Percentiles rank a stretch among this genome's conserved stretches.
phyloP scores from a whole-genome alignment of 2,113 vertebrate genomes.

The Bucco capensis region DNA sequence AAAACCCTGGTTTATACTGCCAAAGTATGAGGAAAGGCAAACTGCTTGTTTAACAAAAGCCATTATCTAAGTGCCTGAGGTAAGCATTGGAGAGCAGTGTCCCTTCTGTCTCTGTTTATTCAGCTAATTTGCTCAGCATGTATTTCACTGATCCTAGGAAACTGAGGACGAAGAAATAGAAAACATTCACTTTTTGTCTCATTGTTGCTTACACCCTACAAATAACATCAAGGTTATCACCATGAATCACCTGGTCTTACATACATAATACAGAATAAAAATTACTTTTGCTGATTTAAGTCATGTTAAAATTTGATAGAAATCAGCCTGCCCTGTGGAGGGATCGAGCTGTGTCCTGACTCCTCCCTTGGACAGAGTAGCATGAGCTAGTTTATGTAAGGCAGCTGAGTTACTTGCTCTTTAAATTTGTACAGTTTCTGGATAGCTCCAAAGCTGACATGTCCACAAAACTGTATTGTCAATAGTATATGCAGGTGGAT shows the following conservation, averaged over 20 bases:
- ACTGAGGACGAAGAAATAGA: neutral
- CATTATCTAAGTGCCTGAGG: neutral
- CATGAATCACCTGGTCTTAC: neutral
- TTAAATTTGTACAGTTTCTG: neutral
- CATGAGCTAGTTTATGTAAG: neutral
- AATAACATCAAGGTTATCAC: neutral
- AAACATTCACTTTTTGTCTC: neutral
- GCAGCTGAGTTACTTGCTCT: neutral
- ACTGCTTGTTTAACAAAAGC: neutral
- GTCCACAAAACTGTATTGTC: neutral
- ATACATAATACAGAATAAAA: neutral
- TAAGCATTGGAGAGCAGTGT: neutral
- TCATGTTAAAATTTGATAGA: neutral
- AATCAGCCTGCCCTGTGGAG: neutral
- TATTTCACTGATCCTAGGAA: neutral
- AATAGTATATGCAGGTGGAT: fast-evolving
- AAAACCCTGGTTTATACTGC: neutral
- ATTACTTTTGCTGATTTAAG: neutral
- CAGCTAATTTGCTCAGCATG: neutral
- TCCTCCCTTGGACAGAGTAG: fast-evolving
- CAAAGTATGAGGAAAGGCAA: neutral
- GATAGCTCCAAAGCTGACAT: neutral
- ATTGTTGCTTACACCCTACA: neutral
- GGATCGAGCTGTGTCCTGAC: neutral
- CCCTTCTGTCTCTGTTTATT: neutral